phyloP scores from a whole-genome alignment of 2,797 vertebrate species.

The Acridotheres tristis region DNA sequence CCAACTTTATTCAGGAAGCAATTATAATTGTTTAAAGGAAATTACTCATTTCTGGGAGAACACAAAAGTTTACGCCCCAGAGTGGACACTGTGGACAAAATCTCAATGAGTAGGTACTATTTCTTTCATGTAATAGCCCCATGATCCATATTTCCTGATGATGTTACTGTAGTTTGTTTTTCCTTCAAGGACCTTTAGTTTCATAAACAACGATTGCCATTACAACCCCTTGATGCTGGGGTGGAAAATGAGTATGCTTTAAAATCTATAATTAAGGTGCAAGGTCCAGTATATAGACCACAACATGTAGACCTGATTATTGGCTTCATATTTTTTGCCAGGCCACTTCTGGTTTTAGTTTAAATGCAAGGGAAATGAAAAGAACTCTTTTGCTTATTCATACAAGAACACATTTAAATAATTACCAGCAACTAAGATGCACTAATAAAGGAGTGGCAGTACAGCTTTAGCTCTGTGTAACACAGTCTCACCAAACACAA shows the following conservation, averaged over 20 bases:
- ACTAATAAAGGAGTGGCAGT: not conserved
- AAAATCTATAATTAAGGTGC: slow-evolving; percentile 47
- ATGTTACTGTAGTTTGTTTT: not conserved
- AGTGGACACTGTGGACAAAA: not conserved
- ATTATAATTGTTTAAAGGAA: slow-evolving; percentile 9
- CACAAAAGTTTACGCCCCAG: not conserved
- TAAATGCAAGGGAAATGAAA: slow-evolving; percentile 22
- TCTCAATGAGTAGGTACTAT: not conserved
- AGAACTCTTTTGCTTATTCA: slow-evolving; percentile 3
- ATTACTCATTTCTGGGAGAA: not conserved
- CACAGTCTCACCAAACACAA: not conserved
- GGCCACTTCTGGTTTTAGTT: slow-evolving; percentile 19
- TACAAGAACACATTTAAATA: slow-evolving; percentile 32
- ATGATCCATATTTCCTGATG: not conserved
- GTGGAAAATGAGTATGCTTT: not conserved
- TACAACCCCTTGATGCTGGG: not conserved
- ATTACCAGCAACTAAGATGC: not conserved
- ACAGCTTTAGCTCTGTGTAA: not conserved
- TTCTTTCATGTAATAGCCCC: not conserved
- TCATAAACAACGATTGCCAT: not conserved
- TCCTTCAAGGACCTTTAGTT: not conserved
- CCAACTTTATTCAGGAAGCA: not conserved
- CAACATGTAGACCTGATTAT: not conserved
- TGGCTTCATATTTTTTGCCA: not conserved
- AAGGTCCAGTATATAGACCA: not conserved